phyloP scores from a whole-genome alignment of 2,888 invertebrate species.

The Apocheima hispidaria region DNA sequence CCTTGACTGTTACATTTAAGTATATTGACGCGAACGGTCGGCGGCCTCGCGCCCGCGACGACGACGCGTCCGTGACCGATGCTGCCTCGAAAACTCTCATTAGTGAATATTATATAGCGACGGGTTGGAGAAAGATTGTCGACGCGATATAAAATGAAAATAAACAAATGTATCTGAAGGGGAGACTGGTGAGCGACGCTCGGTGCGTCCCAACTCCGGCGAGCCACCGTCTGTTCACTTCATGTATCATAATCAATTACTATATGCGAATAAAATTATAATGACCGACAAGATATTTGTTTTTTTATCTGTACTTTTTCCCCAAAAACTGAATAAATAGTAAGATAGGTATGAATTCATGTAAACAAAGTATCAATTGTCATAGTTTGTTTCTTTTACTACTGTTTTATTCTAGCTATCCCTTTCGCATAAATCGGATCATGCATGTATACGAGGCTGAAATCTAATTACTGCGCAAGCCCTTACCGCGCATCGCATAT shows the following conservation, averaged over 20 bases:
- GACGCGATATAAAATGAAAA: constrained; percentile 80
- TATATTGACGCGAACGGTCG: constrained; percentile 77
- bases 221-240: constrained; percentile 70
- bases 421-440: no score
- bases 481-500: no score
- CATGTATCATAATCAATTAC: constrained; percentile 86
- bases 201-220: constrained; percentile 63
- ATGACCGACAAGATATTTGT: constrained; percentile 58
- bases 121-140: constrained; percentile 76
- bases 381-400: no score
- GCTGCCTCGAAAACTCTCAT: constrained; percentile 83
- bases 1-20: constrained; percentile 83
- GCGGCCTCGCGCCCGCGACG: constrained; percentile 63
- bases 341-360: no score
- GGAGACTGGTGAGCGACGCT: constrained; percentile 61
- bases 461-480: no score
- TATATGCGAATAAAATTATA: constrained; percentile 85
- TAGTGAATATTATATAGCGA: constrained; percentile 83
- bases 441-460: no score
- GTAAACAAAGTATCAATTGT: no score
- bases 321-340: no score
- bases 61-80: constrained; percentile 62
- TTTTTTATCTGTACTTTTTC: neutral
- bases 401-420: no score
- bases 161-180: constrained; percentile 75